phyloP scores from a whole-genome alignment of 2,113 vertebrate genomes.

The Halcyon malimbica region DNA sequence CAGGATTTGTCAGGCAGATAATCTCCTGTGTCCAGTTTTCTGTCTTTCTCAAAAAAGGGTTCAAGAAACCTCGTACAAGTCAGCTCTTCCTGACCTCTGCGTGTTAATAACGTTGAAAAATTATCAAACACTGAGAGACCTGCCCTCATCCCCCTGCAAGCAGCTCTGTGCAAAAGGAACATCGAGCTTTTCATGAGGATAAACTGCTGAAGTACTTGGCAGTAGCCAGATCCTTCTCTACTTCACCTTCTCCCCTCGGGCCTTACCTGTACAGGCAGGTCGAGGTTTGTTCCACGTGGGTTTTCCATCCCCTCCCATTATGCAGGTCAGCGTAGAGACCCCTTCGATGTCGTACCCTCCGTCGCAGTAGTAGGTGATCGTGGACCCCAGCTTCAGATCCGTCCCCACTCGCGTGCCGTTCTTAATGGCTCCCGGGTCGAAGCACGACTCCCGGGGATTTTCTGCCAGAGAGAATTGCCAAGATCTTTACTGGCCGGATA shows the following conservation, averaged over 20 bases:
- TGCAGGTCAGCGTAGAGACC: conserved; percentile 87
- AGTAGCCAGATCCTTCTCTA: accelerated
- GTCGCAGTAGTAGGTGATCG: conserved; percentile 92
- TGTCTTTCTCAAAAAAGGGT: background rate
- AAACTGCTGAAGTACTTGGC: too few relatives aligned
- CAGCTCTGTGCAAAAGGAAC: background rate
- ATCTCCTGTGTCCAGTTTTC: background rate
- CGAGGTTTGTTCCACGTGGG: conserved; percentile 91
- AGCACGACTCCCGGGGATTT: conserved; percentile 97
- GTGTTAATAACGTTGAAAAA: background rate
- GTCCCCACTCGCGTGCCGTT: conserved; percentile 90
- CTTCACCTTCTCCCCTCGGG: accelerated
- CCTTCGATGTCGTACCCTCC: conserved; percentile 92
- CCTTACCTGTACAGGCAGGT: conserved; percentile 90
- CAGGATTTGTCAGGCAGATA: accelerated
- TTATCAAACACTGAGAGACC: accelerated
- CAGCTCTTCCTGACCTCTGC: background rate
- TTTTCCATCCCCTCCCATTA: conserved; percentile 92
- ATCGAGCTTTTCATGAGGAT: accelerated
- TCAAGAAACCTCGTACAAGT: background rate
- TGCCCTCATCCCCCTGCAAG: background rate
- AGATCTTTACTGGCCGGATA: background rate
- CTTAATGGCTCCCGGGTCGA: conserved; percentile 90
- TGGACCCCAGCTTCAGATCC: conserved; percentile 91
- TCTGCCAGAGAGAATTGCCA: conserved; percentile 74